Evolutionary conservation across 2,888 invertebrate genomes (phyloP).

Genomic region (Chirona hameri): DNA sequence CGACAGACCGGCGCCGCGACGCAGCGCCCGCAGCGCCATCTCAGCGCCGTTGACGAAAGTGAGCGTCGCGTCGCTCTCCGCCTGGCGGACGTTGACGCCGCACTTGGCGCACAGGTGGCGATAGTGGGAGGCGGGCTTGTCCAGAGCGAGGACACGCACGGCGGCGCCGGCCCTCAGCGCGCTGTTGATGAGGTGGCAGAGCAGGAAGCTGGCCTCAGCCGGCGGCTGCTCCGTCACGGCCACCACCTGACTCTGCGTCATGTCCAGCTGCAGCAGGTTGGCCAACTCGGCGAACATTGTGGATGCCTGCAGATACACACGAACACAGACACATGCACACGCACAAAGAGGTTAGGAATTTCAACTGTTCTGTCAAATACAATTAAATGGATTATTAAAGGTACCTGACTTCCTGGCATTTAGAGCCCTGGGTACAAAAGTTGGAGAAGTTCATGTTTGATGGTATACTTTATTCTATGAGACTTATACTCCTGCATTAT

Average conservation of each 20-base stretch:
- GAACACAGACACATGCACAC: too few species aligned
- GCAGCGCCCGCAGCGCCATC: neutral
- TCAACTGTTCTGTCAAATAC: too few species aligned
- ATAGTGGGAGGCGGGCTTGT: neutral
- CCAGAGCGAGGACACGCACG: neutral
- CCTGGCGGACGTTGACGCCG: neutral
- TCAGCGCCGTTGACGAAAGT: neutral
- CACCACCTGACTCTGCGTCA: neutral
- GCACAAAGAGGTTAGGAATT: too few species aligned
- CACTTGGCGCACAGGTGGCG: constrained; percentile 2
- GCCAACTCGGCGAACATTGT: neutral
- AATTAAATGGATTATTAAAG: too few species aligned
- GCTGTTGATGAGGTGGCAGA: constrained; percentile 1
- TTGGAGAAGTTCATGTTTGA: too few species aligned
- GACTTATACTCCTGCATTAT: too few species aligned
- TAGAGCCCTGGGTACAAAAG: too few species aligned
- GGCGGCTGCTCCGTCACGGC: neutral
- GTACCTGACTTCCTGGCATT: too few species aligned
- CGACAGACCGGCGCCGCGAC: neutral
- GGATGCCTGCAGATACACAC: too few species aligned
- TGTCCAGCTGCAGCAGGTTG: neutral
- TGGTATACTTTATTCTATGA: too few species aligned
- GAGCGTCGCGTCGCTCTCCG: neutral
- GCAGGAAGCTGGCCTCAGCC: neutral
- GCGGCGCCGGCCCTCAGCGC: neutral